These are phyloP conservation scores for Sesamia nonagrioides DNA, from an alignment of 1,140 invertebrate species.

Conservation along the genomic window DNA sequence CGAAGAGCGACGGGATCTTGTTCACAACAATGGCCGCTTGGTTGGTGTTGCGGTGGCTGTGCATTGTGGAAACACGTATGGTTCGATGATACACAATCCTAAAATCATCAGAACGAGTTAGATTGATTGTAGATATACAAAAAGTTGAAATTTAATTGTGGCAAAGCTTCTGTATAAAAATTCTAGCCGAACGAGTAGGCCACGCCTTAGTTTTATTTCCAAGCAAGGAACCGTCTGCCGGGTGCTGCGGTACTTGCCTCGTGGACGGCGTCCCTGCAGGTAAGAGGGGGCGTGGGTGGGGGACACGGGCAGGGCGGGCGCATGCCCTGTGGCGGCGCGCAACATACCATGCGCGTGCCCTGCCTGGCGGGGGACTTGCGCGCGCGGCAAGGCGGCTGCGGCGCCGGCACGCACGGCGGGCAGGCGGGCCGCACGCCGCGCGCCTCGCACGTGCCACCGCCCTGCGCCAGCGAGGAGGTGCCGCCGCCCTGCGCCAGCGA, in stretches of 20 bases:
- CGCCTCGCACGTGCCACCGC: slow-evolving; percentile 7
- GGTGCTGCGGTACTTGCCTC: not conserved
- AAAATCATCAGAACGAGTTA: not conserved
- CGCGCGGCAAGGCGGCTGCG: slow-evolving; percentile 21
- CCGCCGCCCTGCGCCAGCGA: slow-evolving; percentile 13
- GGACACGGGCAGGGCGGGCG: slow-evolving; percentile 27
- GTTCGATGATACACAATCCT: not conserved
- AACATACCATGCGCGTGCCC: slow-evolving; percentile 41
- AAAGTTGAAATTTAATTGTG: too few species aligned
- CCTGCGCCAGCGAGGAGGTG: slow-evolving; percentile 9
- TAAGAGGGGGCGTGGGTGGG: not conserved
- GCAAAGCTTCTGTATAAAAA: not conserved
- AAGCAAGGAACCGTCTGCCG: too few species aligned
- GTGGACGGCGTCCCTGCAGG: not conserved
- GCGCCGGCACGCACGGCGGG: not conserved
- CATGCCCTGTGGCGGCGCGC: slow-evolving; percentile 25
- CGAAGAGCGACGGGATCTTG: not conserved
- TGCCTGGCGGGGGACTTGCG: slow-evolving; percentile 24
- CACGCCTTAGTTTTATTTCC: not conserved
- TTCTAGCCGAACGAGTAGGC: not conserved
- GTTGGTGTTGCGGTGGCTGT: not conserved
- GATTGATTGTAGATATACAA: too few species aligned
- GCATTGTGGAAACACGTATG: too few species aligned
- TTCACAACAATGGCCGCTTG: not conserved
- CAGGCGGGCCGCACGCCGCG: not conserved